A percentile compares a stretch with the other conserved stretches of the same genome.
phyloP scores from a whole-genome alignment of 2,113 vertebrate species.

The Agelaius tricolor region DNA sequence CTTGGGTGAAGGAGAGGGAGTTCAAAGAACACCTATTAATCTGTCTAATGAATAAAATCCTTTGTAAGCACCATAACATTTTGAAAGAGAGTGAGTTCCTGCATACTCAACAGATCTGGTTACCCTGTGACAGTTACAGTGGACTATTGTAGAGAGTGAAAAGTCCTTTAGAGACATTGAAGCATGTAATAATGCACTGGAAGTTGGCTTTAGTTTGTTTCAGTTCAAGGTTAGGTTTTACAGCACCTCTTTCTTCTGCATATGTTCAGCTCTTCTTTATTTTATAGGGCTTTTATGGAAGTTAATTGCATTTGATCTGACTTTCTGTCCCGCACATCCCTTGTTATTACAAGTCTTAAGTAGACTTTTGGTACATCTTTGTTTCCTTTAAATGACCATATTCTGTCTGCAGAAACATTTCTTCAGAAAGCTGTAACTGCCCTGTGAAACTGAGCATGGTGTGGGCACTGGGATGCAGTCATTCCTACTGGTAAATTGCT shows the following conservation, averaged over 20 bases:
- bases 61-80: conserved; percentile 67
- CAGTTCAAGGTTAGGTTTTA: conserved; percentile 10
- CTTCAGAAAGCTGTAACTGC: neutral
- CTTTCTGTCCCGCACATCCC: neutral
- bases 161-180: conserved; percentile 16
- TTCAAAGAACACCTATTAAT: conserved; percentile 61
- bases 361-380: neutral
- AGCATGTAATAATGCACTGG: neutral
- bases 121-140: conserved; percentile 64
- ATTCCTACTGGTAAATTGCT: neutral
- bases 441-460: neutral
- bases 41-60: conserved; percentile 66
- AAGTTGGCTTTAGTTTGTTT: neutral
- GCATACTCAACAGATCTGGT: conserved; percentile 60
- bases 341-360: neutral
- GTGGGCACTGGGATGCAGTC: neutral
- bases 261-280: neutral
- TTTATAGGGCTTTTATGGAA: neutral
- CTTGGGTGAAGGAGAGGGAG: conserved; percentile 11
- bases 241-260: neutral
- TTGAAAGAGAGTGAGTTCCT: conserved; percentile 52
- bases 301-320: neutral
- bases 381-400: neutral
- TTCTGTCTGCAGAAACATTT: neutral
- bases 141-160: conserved; percentile 53